Base-by-base conservation (phyloP, 2,113 vertebrate genomes). In the Nothobranchius kuhntae region DNA sequence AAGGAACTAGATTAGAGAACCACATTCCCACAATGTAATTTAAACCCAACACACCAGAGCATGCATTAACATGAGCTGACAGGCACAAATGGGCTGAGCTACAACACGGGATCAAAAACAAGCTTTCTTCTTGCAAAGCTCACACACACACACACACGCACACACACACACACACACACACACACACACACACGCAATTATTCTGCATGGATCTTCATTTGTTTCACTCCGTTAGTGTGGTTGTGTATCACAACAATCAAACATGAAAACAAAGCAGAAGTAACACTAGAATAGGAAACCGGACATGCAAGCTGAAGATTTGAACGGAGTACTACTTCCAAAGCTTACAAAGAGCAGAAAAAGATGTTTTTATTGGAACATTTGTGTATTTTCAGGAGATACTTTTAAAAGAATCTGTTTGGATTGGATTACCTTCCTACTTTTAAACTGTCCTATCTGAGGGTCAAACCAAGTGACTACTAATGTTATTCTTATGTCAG, bases 101-200 rank as follows among this genome's bases (percentile, higher is more conserved):
- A 64, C 50, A 35, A 74, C 82, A 85, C 60, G 83, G 17, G 44
- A 79, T 80, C 61, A 70, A 78, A 89, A 91, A 88, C 79, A 90
- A 30, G 66, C 81, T 58, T 53, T 77, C 75, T 30, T 30, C 30
- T 4, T 30, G 30, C 30, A 30, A 3, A 30, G 30, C 26, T 30
- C n/a, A n/a, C n/a, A n/a, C n/a, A n/a, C 21, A 21, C 21, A 21
- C 21, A 1, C 21, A 21, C 21, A 21, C 21, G 1, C 21, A 21
- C 21, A 21, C 21, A 21, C 21, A 21, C 21, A 21, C 21, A 21
- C 21, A 21, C 21, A 1, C 21, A 21, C 21, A 21, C 21, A 1
- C 21, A 21, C 30, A 40, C 38, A 40, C 38, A 40, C 38, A 40
- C 9, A 40, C 6, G 1, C 38, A 7, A 61, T 63, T 65, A 75